Conservation (phyloP, 92 coral and sea anemone species). For the Paramuricea clavata region DNA sequence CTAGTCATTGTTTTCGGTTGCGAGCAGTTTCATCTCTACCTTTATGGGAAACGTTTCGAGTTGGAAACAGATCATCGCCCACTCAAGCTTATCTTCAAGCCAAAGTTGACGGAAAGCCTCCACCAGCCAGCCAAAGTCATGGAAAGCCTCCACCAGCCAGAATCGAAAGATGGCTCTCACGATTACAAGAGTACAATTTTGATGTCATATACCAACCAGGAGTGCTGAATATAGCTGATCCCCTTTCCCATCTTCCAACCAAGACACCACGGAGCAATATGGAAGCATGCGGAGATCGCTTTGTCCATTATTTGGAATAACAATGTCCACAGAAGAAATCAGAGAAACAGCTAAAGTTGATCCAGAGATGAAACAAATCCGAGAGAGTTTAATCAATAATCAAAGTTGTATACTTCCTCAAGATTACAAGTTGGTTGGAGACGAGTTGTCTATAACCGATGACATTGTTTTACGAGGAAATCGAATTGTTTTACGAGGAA, state of each 20-base stretch:
- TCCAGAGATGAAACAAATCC: conserved; percentile 50
- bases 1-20: conserved; percentile 50
- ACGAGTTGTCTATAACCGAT: conserved; percentile 23
- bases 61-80: conserved; percentile 64
- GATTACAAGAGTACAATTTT: too few relatives aligned
- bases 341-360: conserved; percentile 43
- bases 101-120: too few relatives aligned
- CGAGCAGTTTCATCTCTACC: conserved; percentile 67
- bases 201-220: conserved; percentile 62
- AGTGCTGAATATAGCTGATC: conserved; percentile 53
- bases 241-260: conserved; percentile 47
- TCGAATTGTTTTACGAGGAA: background rate
- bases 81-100: conserved; percentile 60
- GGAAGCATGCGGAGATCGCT: conserved; percentile 69
- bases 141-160: too few relatives aligned
- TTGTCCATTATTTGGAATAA: conserved; percentile 53
- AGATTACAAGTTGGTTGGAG: conserved; percentile 41
- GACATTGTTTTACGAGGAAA: background rate
- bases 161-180: too few relatives aligned
- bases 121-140: too few relatives aligned
- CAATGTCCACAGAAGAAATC: conserved; percentile 58
- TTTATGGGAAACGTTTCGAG: conserved; percentile 62
- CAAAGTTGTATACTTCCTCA: conserved; percentile 42
- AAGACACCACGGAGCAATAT: conserved; percentile 54
- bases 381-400: conserved; percentile 8